Base-by-base conservation (phyloP, 2,113 vertebrate genomes). In the Engraulis encrasicolus region DNA sequence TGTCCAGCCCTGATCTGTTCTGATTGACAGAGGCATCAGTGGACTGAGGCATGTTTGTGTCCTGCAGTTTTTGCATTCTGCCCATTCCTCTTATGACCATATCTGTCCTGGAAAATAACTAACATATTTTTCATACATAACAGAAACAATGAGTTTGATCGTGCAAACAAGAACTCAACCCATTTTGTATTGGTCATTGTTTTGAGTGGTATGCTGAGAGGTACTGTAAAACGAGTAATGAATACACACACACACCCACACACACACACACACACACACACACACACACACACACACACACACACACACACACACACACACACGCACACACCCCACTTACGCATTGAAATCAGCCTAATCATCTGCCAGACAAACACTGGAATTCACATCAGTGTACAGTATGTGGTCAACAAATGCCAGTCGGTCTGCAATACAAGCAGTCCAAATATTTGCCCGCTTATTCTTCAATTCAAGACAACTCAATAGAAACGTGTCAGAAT, bases 391-490 rank as follows among this genome's bases (percentile, higher is more conserved):
- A 34, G 11, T n/a, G n/a, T n/a, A n/a, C n/a, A 14, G 15, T 34
- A 34, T 71, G 61, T 34, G 61, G 31, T 71, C n/a, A n/a, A n/a
- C n/a, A n/a, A n/a, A n/a, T n/a, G n/a, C n/a, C n/a, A n/a, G n/a
- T n/a, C n/a, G n/a, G n/a, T n/a, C n/a, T n/a, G n/a, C n/a, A n/a
- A n/a, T n/a, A n/a, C n/a, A 71, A 5, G 27, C 61, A 71, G 34
- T 71, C 23, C 61, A 71, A 71, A 71, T 71, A 71, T 71, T 71
- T 71, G 61, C 27, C 7, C 27, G 17, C 61, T 34, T 71, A 71
- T 71, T 27, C 61, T 71, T 71, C 1, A 27, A 71, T 71, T 71
- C 61, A 71, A 71, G 31, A 71, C 61, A 71, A n/a, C 61, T 71
- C n/a, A 58, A 58, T 58, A 12, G 58, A 27, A 31, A 27, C 58